Conservation (phyloP, 2,113 vertebrate species). For the Brachyistius frenatus region DNA sequence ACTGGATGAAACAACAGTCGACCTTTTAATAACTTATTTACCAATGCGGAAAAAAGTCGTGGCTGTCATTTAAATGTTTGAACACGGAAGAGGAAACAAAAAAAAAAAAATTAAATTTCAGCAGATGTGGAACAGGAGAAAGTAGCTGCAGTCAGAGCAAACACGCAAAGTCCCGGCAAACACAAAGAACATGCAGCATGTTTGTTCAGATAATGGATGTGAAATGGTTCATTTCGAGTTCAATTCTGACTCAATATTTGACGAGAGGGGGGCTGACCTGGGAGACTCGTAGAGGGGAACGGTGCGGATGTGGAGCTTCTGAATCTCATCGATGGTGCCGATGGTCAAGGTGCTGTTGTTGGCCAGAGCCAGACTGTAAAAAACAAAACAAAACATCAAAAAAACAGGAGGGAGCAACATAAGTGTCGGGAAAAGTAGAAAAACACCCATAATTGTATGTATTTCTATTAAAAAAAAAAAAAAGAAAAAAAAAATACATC, state of each 20-base stretch:
- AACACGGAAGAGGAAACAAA: neutral
- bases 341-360: slow-evolving; percentile 99
- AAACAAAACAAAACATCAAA: neutral
- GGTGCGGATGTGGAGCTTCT: slow-evolving; percentile 98
- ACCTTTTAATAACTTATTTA: slow-evolving; percentile 21
- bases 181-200: neutral
- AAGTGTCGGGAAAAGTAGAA: neutral
- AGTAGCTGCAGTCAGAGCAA: slow-evolving; percentile 2
- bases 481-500: too few relatives aligned
- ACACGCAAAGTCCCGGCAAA: slow-evolving; percentile 21
- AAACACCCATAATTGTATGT: neutral
- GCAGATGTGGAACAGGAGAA: neutral
- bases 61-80: neutral
- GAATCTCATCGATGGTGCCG: slow-evolving; percentile 98
- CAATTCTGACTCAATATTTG: neutral
- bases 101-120: neutral
- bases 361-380: slow-evolving; percentile 91
- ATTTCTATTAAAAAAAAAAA: too few relatives aligned
- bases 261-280: slow-evolving; percentile 83
- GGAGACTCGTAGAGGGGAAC: slow-evolving; percentile 97
- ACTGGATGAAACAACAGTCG: slow-evolving; percentile 14
- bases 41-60: neutral
- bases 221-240: neutral
- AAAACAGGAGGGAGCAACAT: neutral
- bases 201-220: slow-evolving; percentile 23